Percentiles rank a stretch among this genome's conserved stretches.
These are phyloP conservation scores for Steatocranus sp. DNA, from an alignment of 2,797 vertebrate genomes.

Conservation along the genomic window DNA sequence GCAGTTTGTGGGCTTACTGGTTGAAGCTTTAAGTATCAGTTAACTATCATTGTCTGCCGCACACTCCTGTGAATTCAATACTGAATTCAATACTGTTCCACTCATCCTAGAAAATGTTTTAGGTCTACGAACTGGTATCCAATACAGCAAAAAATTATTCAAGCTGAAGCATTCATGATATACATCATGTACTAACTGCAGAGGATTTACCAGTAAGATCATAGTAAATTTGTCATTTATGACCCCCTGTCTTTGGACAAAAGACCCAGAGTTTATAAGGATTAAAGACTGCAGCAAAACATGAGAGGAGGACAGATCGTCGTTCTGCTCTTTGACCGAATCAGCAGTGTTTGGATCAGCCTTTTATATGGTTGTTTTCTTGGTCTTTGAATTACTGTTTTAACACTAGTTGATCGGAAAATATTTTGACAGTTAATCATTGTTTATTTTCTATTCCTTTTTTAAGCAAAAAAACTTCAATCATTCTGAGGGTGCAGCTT, in stretches of 20 bases:
- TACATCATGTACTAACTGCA: background rate
- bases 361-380: background rate
- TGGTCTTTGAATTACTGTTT: background rate
- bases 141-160: background rate
- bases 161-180: background rate
- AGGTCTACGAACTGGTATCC: background rate
- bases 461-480: background rate
- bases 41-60: background rate
- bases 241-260: background rate
- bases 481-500: background rate
- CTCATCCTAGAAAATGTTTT: background rate
- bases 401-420: background rate
- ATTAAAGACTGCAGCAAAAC: background rate
- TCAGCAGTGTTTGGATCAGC: background rate
- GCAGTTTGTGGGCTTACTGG: slow-evolving; percentile 21
- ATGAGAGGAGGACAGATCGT: background rate
- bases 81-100: background rate
- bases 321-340: background rate
- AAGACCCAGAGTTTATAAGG: background rate
- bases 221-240: background rate
- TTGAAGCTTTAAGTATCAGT: slow-evolving; percentile 6
- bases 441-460: background rate
- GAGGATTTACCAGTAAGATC: background rate
- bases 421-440: background rate
- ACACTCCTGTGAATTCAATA: background rate